Evolutionary conservation across 2,797 vertebrate genomes (phyloP).

Genomic region (Lerista edwardsae): DNA sequence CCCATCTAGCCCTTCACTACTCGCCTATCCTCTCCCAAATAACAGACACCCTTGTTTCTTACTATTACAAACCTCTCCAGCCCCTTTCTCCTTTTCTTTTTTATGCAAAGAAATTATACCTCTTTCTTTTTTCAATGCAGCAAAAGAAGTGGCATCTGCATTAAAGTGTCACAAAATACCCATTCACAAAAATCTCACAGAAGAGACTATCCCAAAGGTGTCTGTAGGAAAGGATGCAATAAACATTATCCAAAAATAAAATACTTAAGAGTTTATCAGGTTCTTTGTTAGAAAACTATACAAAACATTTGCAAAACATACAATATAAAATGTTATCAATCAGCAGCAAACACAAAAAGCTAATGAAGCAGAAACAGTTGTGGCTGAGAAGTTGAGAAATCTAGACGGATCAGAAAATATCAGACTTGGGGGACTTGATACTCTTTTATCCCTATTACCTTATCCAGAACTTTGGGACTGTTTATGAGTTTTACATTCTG

Average conservation of each 20-base stretch:
- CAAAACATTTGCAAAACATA: not conserved
- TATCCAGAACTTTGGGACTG: not conserved
- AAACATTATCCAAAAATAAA: not conserved
- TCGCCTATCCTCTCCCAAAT: not conserved
- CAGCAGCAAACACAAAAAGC: not conserved
- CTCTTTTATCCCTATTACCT: not conserved
- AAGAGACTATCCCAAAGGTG: not conserved
- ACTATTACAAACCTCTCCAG: too few species aligned
- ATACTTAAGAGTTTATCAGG: not conserved
- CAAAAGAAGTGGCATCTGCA: not conserved
- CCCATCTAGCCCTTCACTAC: not conserved
- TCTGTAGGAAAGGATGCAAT: not conserved
- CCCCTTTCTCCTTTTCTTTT: not conserved
- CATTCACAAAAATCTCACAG: not conserved
- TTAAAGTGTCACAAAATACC: not conserved
- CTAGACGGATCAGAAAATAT: not conserved
- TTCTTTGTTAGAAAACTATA: not conserved
- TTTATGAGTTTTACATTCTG: not conserved
- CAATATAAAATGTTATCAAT: not conserved
- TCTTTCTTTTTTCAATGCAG: not conserved
- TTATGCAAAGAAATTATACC: not conserved
- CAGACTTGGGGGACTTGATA: not conserved
- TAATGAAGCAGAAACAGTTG: not conserved
- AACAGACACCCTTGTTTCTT: not conserved
- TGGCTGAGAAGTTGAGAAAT: not conserved